Evolutionary conservation across 2,797 vertebrate species (phyloP), one percentile per base, ranked within the genome.

Genomic region (Myotis daubentonii): DNA sequence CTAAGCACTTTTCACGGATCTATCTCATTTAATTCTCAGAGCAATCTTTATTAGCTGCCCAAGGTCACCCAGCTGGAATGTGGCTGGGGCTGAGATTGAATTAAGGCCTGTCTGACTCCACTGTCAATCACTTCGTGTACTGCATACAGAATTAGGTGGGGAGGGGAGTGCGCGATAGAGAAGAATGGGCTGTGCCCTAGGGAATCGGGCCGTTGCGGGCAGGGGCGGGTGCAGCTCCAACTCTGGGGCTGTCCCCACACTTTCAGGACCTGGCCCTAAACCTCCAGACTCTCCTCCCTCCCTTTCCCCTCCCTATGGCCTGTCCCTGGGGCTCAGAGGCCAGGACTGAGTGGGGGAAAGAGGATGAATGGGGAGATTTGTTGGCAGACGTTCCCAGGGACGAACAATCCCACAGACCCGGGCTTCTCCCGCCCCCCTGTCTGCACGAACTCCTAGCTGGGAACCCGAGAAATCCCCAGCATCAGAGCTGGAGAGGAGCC

Each of bases 401-500:
- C 5, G 0, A 3, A 3, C n/a, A 66, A 28, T 44, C 72, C 78
- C 57, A 11, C 38, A 86, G 93, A 30, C n/a, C 55, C 53, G 41
- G 87, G 38, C 65, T 82, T 44, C 84, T n/a, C 71, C 60, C 7
- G 28, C 17, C 38, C n/a, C 10, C 49, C 22, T 19, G 8, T 85
- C 57, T 47, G 15, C 28, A 25, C 5, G 23, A 71, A 36, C 47
- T 89, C 92, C 55, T 53, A 55, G 44, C 89, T 81, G 13, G 0
- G 89, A 84, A 95, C 80, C 33, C 0, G 2, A 94, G 87, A 88
- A 44, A 60, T 90, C 84, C 91, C 91, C 41, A 8, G 91, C 78
- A 38, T 88, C 65, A 53, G 91, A 87, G 82, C 85, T 95, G 85
- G 94, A 91, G 60, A 49, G 79, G 71, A 78, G 95, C 90, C 87